A percentile compares a stretch with the other conserved stretches of the same genome.
Conservation (phyloP, 2,797 vertebrate species). For the Vireo griseus region DNA sequence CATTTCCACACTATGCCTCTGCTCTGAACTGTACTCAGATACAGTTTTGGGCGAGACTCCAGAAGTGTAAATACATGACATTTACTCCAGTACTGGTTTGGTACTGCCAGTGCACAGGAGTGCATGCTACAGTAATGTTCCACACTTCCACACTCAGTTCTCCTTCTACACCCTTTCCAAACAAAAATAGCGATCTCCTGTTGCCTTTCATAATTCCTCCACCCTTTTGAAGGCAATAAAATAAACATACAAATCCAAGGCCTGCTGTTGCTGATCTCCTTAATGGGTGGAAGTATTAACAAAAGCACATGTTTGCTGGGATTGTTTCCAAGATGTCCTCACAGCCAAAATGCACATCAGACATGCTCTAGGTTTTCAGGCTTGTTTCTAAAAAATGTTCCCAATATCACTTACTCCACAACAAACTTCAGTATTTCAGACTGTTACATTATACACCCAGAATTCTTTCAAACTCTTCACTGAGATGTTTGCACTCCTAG, state of each 20-base stretch:
- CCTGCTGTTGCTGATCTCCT: neutral
- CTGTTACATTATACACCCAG: neutral
- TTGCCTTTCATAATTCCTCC: neutral
- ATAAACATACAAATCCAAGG: neutral
- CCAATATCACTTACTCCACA: neutral
- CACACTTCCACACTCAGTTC: neutral
- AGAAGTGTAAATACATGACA: neutral
- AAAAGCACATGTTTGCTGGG: neutral
- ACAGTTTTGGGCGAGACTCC: neutral
- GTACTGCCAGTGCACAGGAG: neutral
- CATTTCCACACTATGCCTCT: neutral
- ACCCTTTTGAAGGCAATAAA: neutral
- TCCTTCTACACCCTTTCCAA: neutral
- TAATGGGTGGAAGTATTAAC: neutral
- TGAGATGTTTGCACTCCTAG: neutral
- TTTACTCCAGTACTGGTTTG: neutral
- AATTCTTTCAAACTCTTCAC: neutral
- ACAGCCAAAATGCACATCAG: neutral
- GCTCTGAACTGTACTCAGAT: neutral
- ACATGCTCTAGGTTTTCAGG: neutral
- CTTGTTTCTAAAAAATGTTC: neutral
- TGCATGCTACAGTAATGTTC: neutral
- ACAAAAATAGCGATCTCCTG: neutral
- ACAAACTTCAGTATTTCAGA: neutral
- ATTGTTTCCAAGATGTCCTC: neutral